Conservation (phyloP, 2,888 invertebrate genomes). For the Halictus ligatus region DNA sequence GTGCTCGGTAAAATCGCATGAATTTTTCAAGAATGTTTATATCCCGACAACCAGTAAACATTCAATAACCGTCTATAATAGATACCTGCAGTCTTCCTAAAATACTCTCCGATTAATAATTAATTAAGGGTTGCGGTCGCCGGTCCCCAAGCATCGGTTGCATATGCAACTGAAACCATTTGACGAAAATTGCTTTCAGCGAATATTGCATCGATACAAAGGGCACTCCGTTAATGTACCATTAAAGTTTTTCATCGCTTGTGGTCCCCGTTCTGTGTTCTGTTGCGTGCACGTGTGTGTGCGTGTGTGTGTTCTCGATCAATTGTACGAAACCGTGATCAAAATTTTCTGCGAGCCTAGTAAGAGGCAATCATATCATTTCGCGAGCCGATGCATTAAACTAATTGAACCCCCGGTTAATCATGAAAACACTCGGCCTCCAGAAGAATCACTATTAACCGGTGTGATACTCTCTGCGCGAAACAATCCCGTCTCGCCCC, state of each 20-base stretch:
- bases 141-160: not conserved
- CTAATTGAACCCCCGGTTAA: not conserved
- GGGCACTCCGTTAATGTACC: not conserved
- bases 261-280: not conserved
- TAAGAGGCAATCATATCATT: not conserved
- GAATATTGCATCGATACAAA: not conserved
- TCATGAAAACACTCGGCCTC: not conserved
- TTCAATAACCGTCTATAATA: no score
- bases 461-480: not conserved
- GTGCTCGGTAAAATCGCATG: not conserved
- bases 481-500: no score
- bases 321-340: not conserved
- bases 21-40: not conserved
- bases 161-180: not conserved
- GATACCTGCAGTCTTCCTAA: not conserved
- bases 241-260: slow-evolving; percentile 3
- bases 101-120: not conserved
- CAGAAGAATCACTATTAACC: not conserved
- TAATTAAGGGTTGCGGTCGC: not conserved
- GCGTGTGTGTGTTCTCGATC: not conserved
- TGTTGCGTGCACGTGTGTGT: not conserved
- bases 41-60: not conserved
- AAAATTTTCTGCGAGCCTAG: not conserved
- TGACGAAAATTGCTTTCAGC: not conserved
- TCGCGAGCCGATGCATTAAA: not conserved